phyloP scores from a whole-genome alignment of 64 coral and sea anemone species.

The Hydrozoanthus tunicans region DNA sequence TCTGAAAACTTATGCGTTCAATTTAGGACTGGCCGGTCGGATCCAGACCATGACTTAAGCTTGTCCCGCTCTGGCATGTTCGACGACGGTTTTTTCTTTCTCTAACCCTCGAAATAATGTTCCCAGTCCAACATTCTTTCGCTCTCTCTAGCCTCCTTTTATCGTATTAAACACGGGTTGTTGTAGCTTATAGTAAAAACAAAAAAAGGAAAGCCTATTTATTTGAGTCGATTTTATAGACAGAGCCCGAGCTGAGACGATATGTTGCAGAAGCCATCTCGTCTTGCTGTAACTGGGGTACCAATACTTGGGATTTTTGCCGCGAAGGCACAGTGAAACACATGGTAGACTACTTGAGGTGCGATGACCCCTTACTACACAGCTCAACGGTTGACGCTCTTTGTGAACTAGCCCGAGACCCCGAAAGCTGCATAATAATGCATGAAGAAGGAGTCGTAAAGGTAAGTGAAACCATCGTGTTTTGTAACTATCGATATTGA shows the following conservation, averaged over 20 bases:
- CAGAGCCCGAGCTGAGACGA: slow-evolving; percentile 54
- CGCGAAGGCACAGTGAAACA: slow-evolving; percentile 71
- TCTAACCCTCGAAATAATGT: no score
- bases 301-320: slow-evolving; percentile 71
- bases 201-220: not conserved
- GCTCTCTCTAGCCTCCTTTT: not conserved
- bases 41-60: no score
- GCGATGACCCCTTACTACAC: slow-evolving; percentile 71
- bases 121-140: no score
- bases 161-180: not conserved
- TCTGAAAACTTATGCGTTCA: no score
- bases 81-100: no score
- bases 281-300: slow-evolving; percentile 79
- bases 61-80: no score
- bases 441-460: slow-evolving; percentile 84
- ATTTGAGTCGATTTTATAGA: slow-evolving; percentile 24
- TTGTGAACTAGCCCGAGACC: slow-evolving; percentile 55
- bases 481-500: no score
- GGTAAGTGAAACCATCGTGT: not conserved
- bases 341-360: slow-evolving; percentile 78
- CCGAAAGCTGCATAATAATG: slow-evolving; percentile 85
- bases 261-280: slow-evolving; percentile 85
- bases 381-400: slow-evolving; percentile 84
- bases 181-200: not conserved
- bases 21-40: no score